These are phyloP conservation scores for Heterodera schachtii DNA, from an alignment of 1,140 invertebrate genomes.

Conservation along the genomic window DNA sequence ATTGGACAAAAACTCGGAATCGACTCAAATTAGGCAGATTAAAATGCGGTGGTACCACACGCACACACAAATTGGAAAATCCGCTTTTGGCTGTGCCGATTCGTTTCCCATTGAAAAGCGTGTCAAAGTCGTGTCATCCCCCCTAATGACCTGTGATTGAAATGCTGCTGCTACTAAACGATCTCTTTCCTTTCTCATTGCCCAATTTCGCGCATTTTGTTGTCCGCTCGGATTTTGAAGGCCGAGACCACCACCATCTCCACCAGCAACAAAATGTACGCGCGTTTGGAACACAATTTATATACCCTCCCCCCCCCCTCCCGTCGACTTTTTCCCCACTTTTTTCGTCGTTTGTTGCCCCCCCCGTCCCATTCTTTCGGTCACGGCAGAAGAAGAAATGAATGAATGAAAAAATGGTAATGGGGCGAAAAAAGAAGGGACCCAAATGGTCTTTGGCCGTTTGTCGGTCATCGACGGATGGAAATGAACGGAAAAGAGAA, in stretches of 20 bases:
- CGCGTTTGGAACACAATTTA: background rate
- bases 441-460: background rate
- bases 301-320: background rate
- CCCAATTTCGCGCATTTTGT: slow-evolving; percentile 9
- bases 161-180: no score
- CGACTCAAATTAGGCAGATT: no score
- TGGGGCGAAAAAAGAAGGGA: background rate
- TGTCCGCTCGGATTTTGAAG: background rate
- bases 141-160: no score
- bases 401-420: background rate
- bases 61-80: no score
- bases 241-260: background rate
- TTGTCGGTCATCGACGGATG: background rate
- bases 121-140: no score
- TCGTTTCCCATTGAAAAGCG: no score
- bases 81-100: no score
- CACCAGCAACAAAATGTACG: background rate
- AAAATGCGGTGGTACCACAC: no score
- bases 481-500: background rate
- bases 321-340: no score
- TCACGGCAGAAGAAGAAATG: background rate
- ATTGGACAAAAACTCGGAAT: no score
- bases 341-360: background rate
- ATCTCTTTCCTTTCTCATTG: background rate
- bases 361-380: background rate